A percentile compares a stretch with the other conserved stretches of the same genome.
Conservation (phyloP, 1,140 invertebrate species). For the Coelopa frigida region DNA sequence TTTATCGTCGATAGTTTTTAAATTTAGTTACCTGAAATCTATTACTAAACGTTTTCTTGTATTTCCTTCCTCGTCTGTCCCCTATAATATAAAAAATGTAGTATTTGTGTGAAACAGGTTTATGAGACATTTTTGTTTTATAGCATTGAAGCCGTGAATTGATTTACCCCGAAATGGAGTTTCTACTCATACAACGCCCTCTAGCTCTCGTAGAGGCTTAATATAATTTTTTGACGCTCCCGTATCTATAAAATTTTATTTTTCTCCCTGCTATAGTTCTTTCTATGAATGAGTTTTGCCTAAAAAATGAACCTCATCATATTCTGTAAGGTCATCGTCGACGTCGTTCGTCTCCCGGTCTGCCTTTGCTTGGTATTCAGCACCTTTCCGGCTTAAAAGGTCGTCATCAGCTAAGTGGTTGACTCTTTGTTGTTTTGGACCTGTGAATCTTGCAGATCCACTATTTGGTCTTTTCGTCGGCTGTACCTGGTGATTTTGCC, state of each 20-base stretch:
- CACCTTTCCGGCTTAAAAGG: too few species aligned
- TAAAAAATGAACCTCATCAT: too few species aligned
- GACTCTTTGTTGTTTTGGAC: too few species aligned
- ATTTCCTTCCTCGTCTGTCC: slow-evolving; percentile 2
- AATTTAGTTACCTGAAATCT: slow-evolving; percentile 39
- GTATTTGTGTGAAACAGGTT: slow-evolving; percentile 3
- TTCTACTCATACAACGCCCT: too few species aligned
- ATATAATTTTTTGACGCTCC: slow-evolving; percentile 2
- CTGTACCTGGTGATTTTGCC: background rate
- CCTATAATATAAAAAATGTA: too few species aligned
- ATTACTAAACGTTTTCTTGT: slow-evolving; percentile 8
- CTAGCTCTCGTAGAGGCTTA: too few species aligned
- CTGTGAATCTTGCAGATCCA: background rate
- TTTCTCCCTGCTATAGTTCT: too few species aligned
- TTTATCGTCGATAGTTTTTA: slow-evolving; percentile 13
- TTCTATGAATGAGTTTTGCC: background rate
- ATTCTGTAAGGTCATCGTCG: too few species aligned
- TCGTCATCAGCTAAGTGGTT: too few species aligned
- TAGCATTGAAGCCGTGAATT: slow-evolving; percentile 6
- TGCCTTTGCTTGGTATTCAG: too few species aligned
- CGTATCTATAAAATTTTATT: slow-evolving; percentile 6
- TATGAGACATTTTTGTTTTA: too few species aligned
- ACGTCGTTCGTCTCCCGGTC: too few species aligned
- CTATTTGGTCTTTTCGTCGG: slow-evolving; percentile 5
- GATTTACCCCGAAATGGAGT: background rate